Evolutionary conservation across 2,797 vertebrate genomes (phyloP).

Genomic region (Pteronotus mesoamericanus): DNA sequence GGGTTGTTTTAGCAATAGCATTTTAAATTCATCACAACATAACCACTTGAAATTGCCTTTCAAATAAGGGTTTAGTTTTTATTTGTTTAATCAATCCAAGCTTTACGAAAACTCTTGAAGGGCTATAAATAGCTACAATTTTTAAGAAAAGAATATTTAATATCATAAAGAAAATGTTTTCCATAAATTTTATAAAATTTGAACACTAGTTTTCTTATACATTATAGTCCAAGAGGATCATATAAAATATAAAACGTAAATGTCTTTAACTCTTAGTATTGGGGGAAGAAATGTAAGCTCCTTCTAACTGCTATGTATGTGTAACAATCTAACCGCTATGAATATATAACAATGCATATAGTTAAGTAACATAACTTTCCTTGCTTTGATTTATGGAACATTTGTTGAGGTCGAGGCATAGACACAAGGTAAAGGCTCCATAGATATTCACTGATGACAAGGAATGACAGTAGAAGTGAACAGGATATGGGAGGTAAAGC

Average conservation of each 20-base stretch:
- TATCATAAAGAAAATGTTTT: not conserved
- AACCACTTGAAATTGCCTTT: slow-evolving; percentile 72
- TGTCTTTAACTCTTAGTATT: not conserved
- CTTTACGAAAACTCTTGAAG: slow-evolving; percentile 65
- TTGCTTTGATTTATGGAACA: not conserved
- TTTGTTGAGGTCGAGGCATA: not conserved
- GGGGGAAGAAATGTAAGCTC: not conserved
- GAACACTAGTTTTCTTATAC: not conserved
- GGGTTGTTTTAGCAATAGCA: slow-evolving; percentile 68
- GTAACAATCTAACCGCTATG: not conserved
- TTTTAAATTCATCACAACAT: slow-evolving; percentile 69
- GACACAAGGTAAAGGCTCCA: not conserved
- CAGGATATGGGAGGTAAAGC: too few relatives aligned
- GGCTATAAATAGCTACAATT: slow-evolving; percentile 46
- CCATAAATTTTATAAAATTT: not conserved
- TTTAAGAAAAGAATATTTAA: slow-evolving; percentile 50
- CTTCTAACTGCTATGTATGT: not conserved
- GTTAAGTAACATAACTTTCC: not conserved
- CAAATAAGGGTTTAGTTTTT: slow-evolving; percentile 67
- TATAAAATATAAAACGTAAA: not conserved
- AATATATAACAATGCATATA: not conserved
- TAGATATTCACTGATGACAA: not conserved
- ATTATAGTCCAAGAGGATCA: not conserved
- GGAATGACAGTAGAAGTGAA: not conserved
- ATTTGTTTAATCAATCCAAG: slow-evolving; percentile 76